Base-by-base conservation (phyloP, 30 jellyfish, hydroid and myxozoan species). In the Hydra vulgaris region DNA sequence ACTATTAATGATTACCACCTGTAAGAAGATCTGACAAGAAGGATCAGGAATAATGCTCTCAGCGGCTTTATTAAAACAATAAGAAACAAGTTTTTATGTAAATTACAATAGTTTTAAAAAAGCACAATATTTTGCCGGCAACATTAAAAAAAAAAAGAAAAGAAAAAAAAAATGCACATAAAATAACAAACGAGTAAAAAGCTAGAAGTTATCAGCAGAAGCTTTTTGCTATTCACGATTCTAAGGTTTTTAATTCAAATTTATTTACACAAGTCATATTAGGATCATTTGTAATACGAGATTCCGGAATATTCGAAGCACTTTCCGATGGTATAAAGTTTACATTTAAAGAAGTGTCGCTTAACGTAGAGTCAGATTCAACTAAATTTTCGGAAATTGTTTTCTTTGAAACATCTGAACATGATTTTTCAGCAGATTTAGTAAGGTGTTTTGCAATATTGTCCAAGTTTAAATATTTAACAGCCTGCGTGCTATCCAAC, bases 401-500 rank as follows among this genome's bases (percentile, higher is more conserved):
- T 12, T 40, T 40, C 12, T 40, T 40, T 40, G 12, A 40, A 40
- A 40, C 61, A 5, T 40, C 61, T 40, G 61, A 12, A 12, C 12
- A 12, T 40, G 76, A 53, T 7, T 80, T 69, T 26, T 61, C 87
- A 19, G 70, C 67, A 0, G 87, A 80, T 68, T 66, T 21, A 17
- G 82, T 15, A 8, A 80, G 53, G 19, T 66, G 23, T 66, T 80
- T 80, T 0, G 87, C 81, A 25, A 80, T 80, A 24, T 56, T 54
- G 25, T 67, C 87, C 26, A 80, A 78, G 23, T 66, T 54, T 78
- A 78, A 54, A 15, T 61, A 78, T 61, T 78, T 78, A 40, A 55
- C 22, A 19, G 84, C 26, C 5, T 25, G 69, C 24, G 25, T 74
- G 8, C 26, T 76, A 7, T 19, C 27, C 21, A 77, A 8, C 0